Conservation (phyloP, 53 echinoderm and acorn worm genomes). For the Paelopatides confundens region DNA sequence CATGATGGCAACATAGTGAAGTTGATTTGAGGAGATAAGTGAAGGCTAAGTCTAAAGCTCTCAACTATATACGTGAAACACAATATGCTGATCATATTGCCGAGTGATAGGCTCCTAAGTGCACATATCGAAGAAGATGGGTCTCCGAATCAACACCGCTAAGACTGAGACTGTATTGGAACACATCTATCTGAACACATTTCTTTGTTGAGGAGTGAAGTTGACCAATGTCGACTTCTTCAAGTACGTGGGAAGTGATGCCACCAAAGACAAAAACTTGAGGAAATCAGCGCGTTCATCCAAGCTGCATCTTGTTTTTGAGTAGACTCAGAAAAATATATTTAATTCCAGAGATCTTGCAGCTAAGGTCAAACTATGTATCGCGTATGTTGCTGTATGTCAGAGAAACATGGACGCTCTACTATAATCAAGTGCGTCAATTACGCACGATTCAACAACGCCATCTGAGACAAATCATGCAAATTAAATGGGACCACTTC, state of each 20-base stretch:
- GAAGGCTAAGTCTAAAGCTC: too few relatives aligned
- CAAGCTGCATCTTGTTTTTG: too few relatives aligned
- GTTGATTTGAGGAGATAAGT: too few relatives aligned
- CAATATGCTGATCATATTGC: too few relatives aligned
- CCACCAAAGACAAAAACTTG: constrained; percentile 5
- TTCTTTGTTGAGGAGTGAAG: not conserved
- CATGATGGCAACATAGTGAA: too few relatives aligned
- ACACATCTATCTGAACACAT: not conserved
- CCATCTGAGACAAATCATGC: not conserved
- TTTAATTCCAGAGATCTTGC: too few relatives aligned
- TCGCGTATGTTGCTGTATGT: not conserved
- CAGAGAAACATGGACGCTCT: constrained; percentile 21
- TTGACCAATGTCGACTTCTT: constrained; percentile 3
- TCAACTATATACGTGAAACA: too few relatives aligned
- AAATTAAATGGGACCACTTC: constrained; percentile 19
- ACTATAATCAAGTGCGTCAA: not conserved
- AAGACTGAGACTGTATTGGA: not conserved
- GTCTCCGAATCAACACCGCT: not conserved
- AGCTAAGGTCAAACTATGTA: not conserved
- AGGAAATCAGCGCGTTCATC: not conserved
- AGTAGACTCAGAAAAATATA: too few relatives aligned
- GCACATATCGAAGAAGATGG: too few relatives aligned
- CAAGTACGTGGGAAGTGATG: constrained; percentile 22
- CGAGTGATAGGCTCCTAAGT: too few relatives aligned
- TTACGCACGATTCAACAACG: constrained; percentile 25